Evolutionary conservation across 2,113 vertebrate genomes (phyloP).

Genomic region (Elachura formosa): DNA sequence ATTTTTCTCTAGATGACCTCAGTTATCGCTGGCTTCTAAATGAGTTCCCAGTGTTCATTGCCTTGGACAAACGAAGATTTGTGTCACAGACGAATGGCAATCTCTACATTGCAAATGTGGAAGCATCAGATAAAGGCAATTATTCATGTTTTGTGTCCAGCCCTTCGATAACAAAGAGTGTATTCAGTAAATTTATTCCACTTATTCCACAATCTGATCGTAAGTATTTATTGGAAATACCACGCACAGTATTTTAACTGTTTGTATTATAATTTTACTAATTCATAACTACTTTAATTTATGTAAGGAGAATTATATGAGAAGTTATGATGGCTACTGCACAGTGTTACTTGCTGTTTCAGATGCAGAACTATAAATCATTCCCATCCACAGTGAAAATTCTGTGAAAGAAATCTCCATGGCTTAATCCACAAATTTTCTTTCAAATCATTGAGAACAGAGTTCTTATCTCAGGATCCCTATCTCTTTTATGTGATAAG

Average conservation of each 20-base stretch:
- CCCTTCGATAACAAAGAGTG: conserved; percentile 92
- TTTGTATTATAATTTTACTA: neutral
- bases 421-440: neutral
- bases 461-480: neutral
- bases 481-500: neutral
- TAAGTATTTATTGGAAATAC: conserved; percentile 69
- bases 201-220: conserved; percentile 86
- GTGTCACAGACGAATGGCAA: conserved; percentile 94
- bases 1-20: conserved; percentile 80
- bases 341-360: neutral
- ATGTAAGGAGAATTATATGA: neutral
- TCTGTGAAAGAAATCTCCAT: neutral
- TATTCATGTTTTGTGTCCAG: conserved; percentile 96
- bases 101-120: conserved; percentile 95
- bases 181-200: conserved; percentile 96
- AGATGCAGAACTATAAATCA: neutral
- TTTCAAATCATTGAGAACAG: neutral
- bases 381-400: neutral
- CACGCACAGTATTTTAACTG: neutral
- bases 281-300: neutral
- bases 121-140: conserved; percentile 88
- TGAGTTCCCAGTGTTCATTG: conserved; percentile 94
- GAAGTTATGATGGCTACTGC: neutral
- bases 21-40: conserved; percentile 97
- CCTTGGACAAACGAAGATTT: conserved; percentile 87